Evolutionary conservation across 2,113 vertebrate genomes (phyloP).

Genomic region (Actenoides lindsayi): DNA sequence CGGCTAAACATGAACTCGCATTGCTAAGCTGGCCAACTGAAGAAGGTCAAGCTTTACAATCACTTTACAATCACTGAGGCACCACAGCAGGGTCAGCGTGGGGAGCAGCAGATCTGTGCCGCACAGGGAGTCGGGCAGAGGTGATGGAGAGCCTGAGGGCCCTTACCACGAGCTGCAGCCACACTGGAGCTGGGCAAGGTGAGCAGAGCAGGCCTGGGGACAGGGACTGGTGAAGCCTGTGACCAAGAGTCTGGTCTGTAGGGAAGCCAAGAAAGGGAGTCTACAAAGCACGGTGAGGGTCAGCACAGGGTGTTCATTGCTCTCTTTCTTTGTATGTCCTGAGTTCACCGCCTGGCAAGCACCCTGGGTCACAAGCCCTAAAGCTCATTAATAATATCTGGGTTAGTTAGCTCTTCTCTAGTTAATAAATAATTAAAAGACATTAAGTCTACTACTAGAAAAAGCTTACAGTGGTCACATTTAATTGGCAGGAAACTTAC

Average conservation of each 20-base stretch:
- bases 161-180: background rate
- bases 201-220: background rate
- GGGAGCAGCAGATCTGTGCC: background rate
- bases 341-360: background rate
- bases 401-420: background rate
- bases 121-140: fast-evolving
- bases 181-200: fast-evolving
- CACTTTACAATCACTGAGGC: background rate
- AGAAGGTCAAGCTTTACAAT: background rate
- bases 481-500: background rate
- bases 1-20: fast-evolving
- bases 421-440: background rate
- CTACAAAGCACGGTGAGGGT: no score
- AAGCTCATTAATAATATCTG: background rate
- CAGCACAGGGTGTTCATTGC: fast-evolving
- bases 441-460: background rate
- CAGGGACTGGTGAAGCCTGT: no score
- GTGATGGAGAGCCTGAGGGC: fast-evolving
- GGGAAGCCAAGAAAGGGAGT: fast-evolving
- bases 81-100: fast-evolving
- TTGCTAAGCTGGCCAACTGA: background rate
- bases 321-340: fast-evolving
- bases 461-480: background rate
- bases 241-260: fast-evolving
- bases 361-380: background rate